Base-by-base conservation (phyloP, 2,113 vertebrate species). In the Tetraodon nigroviridis region DNA sequence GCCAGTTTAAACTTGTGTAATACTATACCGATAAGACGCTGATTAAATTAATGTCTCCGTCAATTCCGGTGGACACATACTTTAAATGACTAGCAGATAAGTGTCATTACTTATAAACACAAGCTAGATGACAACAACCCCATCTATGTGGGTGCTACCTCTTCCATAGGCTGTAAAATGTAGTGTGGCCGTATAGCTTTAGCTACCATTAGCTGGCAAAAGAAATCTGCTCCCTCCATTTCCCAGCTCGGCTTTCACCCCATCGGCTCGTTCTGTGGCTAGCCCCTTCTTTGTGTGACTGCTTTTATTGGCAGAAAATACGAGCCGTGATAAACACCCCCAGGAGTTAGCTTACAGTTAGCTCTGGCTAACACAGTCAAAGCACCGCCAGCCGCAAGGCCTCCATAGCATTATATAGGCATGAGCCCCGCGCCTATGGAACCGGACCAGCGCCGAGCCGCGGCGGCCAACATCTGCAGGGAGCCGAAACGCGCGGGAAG, bases 231-330 rank as follows among this genome's bases (percentile, higher is more conserved):
- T 48, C 61, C 75, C 73, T 83, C 78, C 75, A 64, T 82, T 76
- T 80, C 69, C 67, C 10, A 69, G 60, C 64, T 18, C 46, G 44
- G 69, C 51, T 47, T 50, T 48, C 46, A 40, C 55, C 64, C 58
- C 57, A 8, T 53, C 58, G 6, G 46, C 55, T 2, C 42, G 69
- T 63, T 67, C 56, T 45, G n/a, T 55, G 55, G 57, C 64, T 55
- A 51, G 45, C 63, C 70, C 37, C 64, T 60, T 74, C 76, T 84
- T 81, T 85, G 83, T 84, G 82, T 76, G 20, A 51, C 71, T 72
- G 65, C 58, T 78, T 75, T 81, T 78, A 76, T 64, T 65, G 44
- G 65, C 66, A n/a, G 37, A 32, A 58, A 18, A 51, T 16, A 61
- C 53, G 20, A 46, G 40, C 58, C 55, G 3, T 24, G 64, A 47